Conservation (phyloP, 2,888 invertebrate species). For the Junonia oenone region DNA sequence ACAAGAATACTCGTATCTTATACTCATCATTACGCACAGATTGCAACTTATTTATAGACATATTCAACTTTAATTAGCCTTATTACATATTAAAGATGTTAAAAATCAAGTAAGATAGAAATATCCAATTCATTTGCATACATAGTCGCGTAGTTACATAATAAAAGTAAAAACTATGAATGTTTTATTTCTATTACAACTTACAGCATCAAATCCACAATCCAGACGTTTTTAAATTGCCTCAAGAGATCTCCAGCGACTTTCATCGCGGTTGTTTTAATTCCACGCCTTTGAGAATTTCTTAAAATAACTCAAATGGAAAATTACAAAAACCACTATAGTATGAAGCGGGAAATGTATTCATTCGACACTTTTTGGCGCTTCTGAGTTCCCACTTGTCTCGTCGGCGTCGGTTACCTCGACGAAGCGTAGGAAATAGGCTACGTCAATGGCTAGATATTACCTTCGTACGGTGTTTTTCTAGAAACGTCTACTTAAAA, state of each 20-base stretch:
- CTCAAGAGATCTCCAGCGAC: background rate
- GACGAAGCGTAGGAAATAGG: background rate
- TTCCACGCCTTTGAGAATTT: background rate
- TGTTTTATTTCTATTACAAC: background rate
- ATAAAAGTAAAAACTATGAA: background rate
- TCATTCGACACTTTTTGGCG: constrained; percentile 3
- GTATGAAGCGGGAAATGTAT: background rate
- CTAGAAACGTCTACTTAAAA: background rate
- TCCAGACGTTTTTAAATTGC: background rate
- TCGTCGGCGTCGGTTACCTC: background rate
- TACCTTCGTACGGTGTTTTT: background rate
- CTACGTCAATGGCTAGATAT: background rate
- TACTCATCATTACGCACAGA: too few relatives aligned
- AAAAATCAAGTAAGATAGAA: too few relatives aligned
- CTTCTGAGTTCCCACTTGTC: background rate
- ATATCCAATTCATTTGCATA: too few relatives aligned
- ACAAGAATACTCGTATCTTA: too few relatives aligned
- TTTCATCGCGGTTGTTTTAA: background rate
- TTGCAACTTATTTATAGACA: too few relatives aligned
- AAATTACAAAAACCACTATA: constrained; percentile 1
- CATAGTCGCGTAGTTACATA: too few relatives aligned
- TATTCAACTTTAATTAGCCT: too few relatives aligned
- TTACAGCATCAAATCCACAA: background rate
- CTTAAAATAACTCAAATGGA: background rate
- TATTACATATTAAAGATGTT: too few relatives aligned